These are phyloP conservation scores for Paralinhomoeus sp. DNA, from an alignment of 2,888 invertebrate genomes.

Conservation along the genomic window DNA sequence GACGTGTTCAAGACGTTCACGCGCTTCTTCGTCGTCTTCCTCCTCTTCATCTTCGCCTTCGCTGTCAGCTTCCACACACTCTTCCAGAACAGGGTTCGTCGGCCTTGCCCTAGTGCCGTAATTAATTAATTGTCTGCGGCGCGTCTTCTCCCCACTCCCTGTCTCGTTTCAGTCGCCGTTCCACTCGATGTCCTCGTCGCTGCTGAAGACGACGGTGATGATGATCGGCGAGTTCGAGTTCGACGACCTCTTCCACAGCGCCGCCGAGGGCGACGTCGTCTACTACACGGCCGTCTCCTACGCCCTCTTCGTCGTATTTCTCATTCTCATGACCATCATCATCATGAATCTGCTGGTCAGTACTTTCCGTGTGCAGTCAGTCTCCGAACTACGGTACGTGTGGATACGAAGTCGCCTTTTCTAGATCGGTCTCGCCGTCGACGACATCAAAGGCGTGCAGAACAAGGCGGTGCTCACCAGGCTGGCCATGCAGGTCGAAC, in stretches of 20 bases:
- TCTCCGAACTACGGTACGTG: not conserved
- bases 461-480: constrained; percentile 31
- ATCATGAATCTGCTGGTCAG: constrained; percentile 29
- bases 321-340: constrained; percentile 26
- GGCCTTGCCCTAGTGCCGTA: too few species aligned
- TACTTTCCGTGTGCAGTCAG: not conserved
- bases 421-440: constrained; percentile 31
- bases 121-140: too few species aligned
- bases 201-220: constrained; percentile 27
- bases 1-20: constrained; percentile 27
- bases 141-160: too few species aligned
- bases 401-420: not conserved
- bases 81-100: constrained; percentile 15
- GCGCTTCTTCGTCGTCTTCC: constrained; percentile 26
- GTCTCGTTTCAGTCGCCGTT: constrained; percentile 15
- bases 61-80: constrained; percentile 18
- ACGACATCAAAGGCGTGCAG: constrained; percentile 34
- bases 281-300: constrained; percentile 18
- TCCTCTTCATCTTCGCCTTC: constrained; percentile 25
- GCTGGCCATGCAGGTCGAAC: constrained; percentile 17
- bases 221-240: constrained; percentile 27
- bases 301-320: constrained; percentile 26
- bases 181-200: constrained; percentile 15
- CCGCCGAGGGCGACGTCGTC: constrained; percentile 7
- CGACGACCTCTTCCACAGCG: constrained; percentile 1